Base-by-base conservation (phyloP, 2,888 invertebrate genomes). In the Chironomus riparius region DNA sequence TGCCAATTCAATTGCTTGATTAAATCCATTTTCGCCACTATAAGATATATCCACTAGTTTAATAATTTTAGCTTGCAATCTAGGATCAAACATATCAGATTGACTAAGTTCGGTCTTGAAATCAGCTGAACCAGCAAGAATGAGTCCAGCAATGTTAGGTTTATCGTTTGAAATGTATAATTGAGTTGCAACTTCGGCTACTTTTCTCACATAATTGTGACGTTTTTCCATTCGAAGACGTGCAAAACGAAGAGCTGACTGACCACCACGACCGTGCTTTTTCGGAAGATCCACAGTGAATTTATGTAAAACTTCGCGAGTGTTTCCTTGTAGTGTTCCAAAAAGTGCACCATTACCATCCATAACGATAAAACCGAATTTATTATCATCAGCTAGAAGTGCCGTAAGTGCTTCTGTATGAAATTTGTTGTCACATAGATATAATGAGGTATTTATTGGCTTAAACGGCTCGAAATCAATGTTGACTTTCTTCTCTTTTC, bases 321-420 rank as follows among this genome's bases (percentile, higher is more conserved):
- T 84, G 78, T 84, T 84, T 38, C 84, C 84, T 80, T 79, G 97
- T 61, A 99, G 88, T 0, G 99, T 99, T 82, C 99, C 99, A 84
- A 99, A 99, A 78, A 99, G 87, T 12, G 98, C 97, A 76, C 99
- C 99, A 83, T 99, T 99, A 89, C 99, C 99, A 83, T 99, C 99
- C 99, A 99, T 99, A 68, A 99, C 97, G 81, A 99, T 99, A 83
- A 99, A 99, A n/a, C 99, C 99, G 85, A 99, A 99, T 87, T 98
- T 98, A 85, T 98, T 98, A 83, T 99, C 99, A 82, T 99, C 99
- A 61, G 98, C 98, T 79, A 99, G 86, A 78, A 99, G 86, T 12
- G 98, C 98, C 62, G 97, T 96, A 79, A 98, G 87, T 62, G 98
- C 98, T 87, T 98, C 95, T 0, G 95, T 95, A 84, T 95, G 95